Percentiles rank a stretch among this genome's conserved stretches.
These are phyloP conservation scores for Hemichromis elongatus DNA, from an alignment of 2,113 vertebrate genomes.

Conservation along the genomic window DNA sequence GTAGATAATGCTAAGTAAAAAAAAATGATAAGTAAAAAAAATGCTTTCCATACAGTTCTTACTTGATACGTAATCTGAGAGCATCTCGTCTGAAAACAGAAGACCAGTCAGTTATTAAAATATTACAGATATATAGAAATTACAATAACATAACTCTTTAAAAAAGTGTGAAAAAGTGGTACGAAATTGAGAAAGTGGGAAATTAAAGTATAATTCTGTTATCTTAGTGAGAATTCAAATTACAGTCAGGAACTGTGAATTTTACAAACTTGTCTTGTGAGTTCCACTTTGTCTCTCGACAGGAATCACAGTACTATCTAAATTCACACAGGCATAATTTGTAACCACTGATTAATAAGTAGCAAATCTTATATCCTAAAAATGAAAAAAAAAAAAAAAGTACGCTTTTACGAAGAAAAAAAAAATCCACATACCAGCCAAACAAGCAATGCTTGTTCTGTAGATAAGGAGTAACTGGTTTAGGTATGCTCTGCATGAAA, in stretches of 20 bases:
- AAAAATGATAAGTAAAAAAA: too few relatives aligned
- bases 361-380: background rate
- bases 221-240: background rate
- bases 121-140: background rate
- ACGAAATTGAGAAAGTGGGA: background rate
- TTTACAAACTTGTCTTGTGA: background rate
- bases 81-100: background rate
- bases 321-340: background rate
- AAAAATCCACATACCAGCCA: background rate
- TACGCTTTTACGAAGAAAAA: background rate
- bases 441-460: background rate
- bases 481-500: background rate
- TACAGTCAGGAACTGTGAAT: background rate
- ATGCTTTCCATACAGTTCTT: background rate
- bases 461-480: background rate
- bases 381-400: background rate
- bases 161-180: too few relatives aligned
- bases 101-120: background rate
- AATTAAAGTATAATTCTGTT: background rate
- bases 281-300: background rate
- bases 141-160: background rate
- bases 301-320: background rate
- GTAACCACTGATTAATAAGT: background rate
- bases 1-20: background rate
- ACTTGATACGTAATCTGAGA: fast-evolving